Evolutionary conservation across 1,140 invertebrate species (phyloP), one percentile per base, ranked within the genome.

Genomic region (Battus philenor): DNA sequence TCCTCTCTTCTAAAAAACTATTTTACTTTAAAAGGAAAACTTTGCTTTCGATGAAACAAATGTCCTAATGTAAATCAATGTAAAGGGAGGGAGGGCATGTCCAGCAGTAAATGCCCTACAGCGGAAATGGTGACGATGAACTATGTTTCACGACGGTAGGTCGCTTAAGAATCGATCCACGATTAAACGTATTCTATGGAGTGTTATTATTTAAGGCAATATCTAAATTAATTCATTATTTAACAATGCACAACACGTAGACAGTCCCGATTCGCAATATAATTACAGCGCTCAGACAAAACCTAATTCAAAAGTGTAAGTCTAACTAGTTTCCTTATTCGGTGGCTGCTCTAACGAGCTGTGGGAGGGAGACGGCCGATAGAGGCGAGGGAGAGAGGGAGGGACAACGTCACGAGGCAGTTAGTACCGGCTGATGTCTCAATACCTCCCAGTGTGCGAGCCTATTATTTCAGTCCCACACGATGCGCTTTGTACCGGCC

Each of bases 351-450:
- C 34, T 38, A 38, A 38, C 34, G 34, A 38, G 34, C 17, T 22
- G 9, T 4, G 61, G 45, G 47, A 54, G 47, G 53, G 29, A 20
- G 34, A 17, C 38, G 26, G 24, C 27, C 17, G 16, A 20, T 44
- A 47, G 22, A 47, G 32, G 58, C 7, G n/a, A 16, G 20, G 15
- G 27, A 30, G 10, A 36, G 22, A 16, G 11, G 6, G 16, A 26
- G 10, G 18, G 24, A n/a, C 6, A 2, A 27, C 52, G 66, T 64
- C 69, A 66, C 60, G 62, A 68, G 56, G 58, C 55, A 67, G 59
- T 73, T 80, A 81, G 77, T 81, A 75, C 68, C 59, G 64, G 61
- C 74, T 87, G 83, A 87, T 86, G 85, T 86, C 85, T 87, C 80
- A 86, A 86, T 87, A 86, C 83, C 85, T 85, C 83, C 85, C 85